These are phyloP conservation scores for Okapia johnstoni DNA, from an alignment of 2,113 vertebrate genomes.

Conservation along the genomic window DNA sequence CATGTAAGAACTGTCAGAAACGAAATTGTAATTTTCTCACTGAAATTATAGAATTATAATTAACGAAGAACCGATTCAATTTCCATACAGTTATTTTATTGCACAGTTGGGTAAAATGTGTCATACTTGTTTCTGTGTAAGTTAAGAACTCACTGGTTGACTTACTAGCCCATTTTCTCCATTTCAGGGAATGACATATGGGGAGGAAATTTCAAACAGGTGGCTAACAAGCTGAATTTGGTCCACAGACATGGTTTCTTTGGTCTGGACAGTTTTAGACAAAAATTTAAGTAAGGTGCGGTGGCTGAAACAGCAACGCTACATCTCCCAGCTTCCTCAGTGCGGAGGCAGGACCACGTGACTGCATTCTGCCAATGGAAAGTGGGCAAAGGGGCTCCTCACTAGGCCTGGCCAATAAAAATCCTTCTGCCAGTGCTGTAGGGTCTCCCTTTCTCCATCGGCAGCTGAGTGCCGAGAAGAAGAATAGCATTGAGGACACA, in stretches of 20 bases:
- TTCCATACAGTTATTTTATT: background rate
- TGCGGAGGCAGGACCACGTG: rapidly evolving
- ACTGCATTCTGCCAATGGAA: background rate
- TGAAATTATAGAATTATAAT: background rate
- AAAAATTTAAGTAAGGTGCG: background rate
- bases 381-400: too few species aligned
- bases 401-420: background rate
- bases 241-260: background rate
- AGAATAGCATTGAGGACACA: background rate
- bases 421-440: background rate
- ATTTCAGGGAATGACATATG: background rate
- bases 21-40: background rate
- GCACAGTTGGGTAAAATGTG: background rate
- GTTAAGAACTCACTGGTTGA: background rate
- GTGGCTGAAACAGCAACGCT: background rate
- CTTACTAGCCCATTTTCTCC: background rate
- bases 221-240: background rate
- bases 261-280: background rate
- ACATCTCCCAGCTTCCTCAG: background rate
- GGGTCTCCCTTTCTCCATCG: too few species aligned
- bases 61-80: background rate
- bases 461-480: background rate
- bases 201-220: background rate
- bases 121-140: background rate
- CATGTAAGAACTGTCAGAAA: background rate